Conservation (phyloP, 2,797 vertebrate species). For the Syngnathus acus region DNA sequence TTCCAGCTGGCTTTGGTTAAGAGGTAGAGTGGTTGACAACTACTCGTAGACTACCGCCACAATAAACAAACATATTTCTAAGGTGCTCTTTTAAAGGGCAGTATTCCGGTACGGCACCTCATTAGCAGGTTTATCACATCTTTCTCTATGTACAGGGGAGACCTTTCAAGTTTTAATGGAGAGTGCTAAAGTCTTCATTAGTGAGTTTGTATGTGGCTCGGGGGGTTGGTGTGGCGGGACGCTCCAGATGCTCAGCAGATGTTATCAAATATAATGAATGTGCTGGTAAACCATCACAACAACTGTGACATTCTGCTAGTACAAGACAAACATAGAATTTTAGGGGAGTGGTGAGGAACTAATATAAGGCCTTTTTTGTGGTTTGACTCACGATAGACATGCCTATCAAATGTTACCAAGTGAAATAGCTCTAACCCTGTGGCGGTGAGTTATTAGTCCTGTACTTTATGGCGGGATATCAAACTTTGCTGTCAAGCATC, state of each 20-base stretch:
- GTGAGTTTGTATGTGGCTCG: background rate
- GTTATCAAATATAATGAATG: background rate
- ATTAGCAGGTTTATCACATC: background rate
- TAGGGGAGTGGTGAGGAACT: background rate
- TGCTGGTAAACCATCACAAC: background rate
- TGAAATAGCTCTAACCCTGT: background rate
- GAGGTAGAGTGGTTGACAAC: too few species aligned
- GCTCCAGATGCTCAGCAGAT: conserved; percentile 6
- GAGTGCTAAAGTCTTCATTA: background rate
- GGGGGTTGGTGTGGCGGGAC: background rate
- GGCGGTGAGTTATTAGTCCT: background rate
- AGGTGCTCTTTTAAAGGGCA: background rate
- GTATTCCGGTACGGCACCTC: background rate
- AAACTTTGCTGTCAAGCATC: too few species aligned
- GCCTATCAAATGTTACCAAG: background rate
- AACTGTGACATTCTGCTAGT: background rate
- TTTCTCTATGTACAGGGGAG: background rate
- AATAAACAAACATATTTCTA: background rate
- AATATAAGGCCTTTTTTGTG: background rate
- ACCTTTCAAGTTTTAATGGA: background rate
- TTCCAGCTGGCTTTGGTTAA: background rate
- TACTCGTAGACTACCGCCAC: background rate
- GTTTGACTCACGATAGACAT: background rate
- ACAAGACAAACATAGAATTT: background rate
- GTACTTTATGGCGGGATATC: background rate